Base-by-base conservation (phyloP, 2,113 vertebrate genomes). In the Lycaon pictus region DNA sequence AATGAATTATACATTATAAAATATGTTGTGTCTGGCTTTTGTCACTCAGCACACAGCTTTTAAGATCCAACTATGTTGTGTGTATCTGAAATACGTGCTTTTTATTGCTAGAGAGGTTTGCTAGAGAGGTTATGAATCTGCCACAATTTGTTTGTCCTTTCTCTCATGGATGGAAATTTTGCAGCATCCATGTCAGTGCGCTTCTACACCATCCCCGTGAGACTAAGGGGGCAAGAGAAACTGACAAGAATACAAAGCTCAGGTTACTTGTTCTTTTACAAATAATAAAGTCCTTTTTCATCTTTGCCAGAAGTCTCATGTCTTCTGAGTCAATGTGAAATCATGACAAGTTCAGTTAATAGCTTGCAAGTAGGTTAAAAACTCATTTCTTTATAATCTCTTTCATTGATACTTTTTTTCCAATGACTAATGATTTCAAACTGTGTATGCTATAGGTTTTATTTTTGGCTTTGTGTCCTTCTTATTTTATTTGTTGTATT, bases 141-240 rank as follows among this genome's bases (percentile, higher is more conserved):
- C 4, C 23, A 56, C 10, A 12, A 5, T 60, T 48, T 32, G 10
- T 43, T 86, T 71, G 15, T n/a, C 29, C 43, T 79, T 76, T 92
- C 35, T 51, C 11, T 3, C 53, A 22, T 20, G 20, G 19, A 17
- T 55, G 19, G 16, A 71, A 60, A n/a, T n/a, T 87, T 51, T 69
- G 2, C 51, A 51, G 35, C 20, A 67, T 56, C 6, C n/a, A 8
- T 10, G 5, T 22, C 0, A 2, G 22, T 3, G 12, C 27, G 29
- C 16, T 74, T 83, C 13, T 35, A 13, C 19, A 12, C 25, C 19
- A 69, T 1, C 19, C 43, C 20, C 25, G 20, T 20, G 23, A 16
- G 55, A 55, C 43, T 80, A 23, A 53, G 37, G 2, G 5, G 53
- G 22, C 7, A 19, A 60, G 67, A 4, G 23, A 83, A 65, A 58